Evolutionary conservation across 2,888 invertebrate genomes (phyloP), one percentile per base, ranked within the genome.

Genomic region (Seira musarum): DNA sequence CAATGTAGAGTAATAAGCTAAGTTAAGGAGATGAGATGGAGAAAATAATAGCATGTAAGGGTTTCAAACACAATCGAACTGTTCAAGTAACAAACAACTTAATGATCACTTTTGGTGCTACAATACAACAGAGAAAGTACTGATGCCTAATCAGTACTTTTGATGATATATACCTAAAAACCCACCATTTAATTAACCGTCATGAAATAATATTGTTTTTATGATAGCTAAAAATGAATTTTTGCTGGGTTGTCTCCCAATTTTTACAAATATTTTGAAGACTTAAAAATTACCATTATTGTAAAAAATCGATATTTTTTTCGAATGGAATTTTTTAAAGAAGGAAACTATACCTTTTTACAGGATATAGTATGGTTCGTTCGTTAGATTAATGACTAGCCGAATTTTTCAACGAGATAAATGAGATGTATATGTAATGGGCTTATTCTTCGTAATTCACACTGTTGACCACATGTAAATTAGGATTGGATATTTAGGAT

Each of bases 261-360:
- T n/a, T 19, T 73, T 53, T 49, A 30, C 60, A 68, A 75, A 63
- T 24, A 35, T 70, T 77, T 70, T 63, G 22, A 71, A 71, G 71
- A 71, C 71, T 71, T 67, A 21, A 30, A n/a, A 15, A 53, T 68
- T 46, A 22, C 53, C 57, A n/a, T 69, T 66, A 19, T 17, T 53
- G 35, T 40, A 53, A 49, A 35, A 70, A 22, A 64, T 5, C 30
- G 65, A 77, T 77, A 71, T 77, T 71, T 53, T 53, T 53, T 8
- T 53, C 6, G 53, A 53, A 30, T 8, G 53, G 17, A 53, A 53
- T 40, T 40, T 40, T 40, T 6, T 40, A 6, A 40, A 40, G 40
- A 40, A 13, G 40, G 17, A 53, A 53, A 53, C 15, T 40, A 8
- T n/a, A n/a, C 30, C 3, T 30, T 30, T 30, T 30, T 30, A 2